Base-by-base conservation (phyloP, 2,888 invertebrate species). In the Cotesia congregata region DNA sequence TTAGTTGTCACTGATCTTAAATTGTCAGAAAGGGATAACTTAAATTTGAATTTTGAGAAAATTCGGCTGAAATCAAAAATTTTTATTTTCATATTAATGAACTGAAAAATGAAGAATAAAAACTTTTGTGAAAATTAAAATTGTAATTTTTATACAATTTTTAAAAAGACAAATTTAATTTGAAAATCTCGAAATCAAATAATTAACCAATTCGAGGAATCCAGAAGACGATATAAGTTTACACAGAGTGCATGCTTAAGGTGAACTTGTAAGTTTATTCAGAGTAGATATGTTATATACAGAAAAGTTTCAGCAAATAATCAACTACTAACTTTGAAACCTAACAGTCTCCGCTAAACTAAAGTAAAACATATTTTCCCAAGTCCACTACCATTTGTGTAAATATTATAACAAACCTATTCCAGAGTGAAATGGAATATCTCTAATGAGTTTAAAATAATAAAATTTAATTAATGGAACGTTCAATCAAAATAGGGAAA, bases 271-370 rank as follows among this genome's bases (percentile, higher is more conserved):
- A 15, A 71, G 71, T 39, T 71, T 61, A 38, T 60, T 71, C 5
- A 17, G 9, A 60, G 38, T n/a, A 59, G 30, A 70, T 60, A 20
- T 71, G 20, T 39, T 39, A 59, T 15, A 15, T 7, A 15, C 15
- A 39, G 61, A 12, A 60, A 12, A 50, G 50, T 15, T 59, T 38
- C n/a, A n/a, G 30, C 61, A 60, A 71, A 71, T 71, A 71, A 50
- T 73, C 72, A 64, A 73, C 67, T 30, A 38, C 50, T 41, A 60
- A 41, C 64, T 64, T 15, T 64, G 9, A 72, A 12, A 72, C 72
- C 40, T 40, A 40, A 39, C 40, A 61, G 64, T 12, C 72, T 64
- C 9, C 39, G 62, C 50, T 65, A 59, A 65, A 15, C 30, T 50
- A 15, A 38, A 59, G 67, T 67, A 50, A 59, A 73, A 59, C 38